phyloP scores from a whole-genome alignment of 1,140 invertebrate species.

The Orchesella cincta region DNA sequence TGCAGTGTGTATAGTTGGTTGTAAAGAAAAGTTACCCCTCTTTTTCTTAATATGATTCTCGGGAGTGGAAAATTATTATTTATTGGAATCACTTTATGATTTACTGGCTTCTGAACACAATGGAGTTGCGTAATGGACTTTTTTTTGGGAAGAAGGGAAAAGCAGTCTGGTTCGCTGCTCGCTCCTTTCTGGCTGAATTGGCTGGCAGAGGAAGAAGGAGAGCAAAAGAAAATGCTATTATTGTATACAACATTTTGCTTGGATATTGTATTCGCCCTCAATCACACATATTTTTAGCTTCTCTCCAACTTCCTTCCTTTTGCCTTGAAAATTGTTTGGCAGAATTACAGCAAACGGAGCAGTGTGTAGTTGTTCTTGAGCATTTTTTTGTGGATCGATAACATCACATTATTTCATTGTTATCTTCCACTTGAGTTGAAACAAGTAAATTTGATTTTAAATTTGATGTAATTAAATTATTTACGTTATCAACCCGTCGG shows the following conservation, averaged over 20 bases:
- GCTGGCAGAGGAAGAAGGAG: conserved; percentile 5
- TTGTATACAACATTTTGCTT: neutral
- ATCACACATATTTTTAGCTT: neutral
- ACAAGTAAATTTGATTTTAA: no score
- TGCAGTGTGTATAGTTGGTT: neutral
- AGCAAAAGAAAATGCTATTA: neutral
- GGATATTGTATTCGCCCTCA: no score
- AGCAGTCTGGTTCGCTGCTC: neutral
- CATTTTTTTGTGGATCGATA: no score
- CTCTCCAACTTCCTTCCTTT: neutral
- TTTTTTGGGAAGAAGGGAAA: conserved; percentile 11
- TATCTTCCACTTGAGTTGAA: no score
- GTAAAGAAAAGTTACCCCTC: no score
- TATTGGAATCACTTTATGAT: conserved; percentile 30
- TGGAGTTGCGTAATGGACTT: conserved; percentile 29
- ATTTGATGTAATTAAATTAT: no score
- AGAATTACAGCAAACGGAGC: no score
- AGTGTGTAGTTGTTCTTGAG: no score
- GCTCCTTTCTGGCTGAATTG: conserved; percentile 21
- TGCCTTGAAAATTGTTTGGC: neutral
- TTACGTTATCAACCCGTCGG: no score
- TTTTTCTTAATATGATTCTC: conserved; percentile 6
- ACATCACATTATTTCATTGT: no score
- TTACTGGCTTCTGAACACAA: conserved; percentile 28
- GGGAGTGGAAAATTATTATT: conserved; percentile 27